A percentile compares a stretch with the other conserved stretches of the same genome.
Evolutionary conservation across 2,113 vertebrate genomes (phyloP).

Genomic region (Raja brachyura): DNA sequence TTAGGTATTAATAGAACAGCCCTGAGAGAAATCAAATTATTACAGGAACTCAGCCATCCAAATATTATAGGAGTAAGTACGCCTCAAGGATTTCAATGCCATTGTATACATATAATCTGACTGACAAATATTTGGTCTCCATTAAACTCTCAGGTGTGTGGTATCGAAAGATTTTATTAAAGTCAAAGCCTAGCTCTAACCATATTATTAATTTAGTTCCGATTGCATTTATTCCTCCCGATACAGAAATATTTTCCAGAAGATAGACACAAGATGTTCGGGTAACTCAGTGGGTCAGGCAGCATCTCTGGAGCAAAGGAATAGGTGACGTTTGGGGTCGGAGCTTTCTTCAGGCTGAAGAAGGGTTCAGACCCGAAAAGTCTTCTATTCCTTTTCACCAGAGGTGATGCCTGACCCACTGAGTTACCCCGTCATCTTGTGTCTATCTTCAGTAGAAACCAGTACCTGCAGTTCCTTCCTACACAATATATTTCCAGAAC

Average conservation of each 20-base stretch:
- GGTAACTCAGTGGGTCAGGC: no score
- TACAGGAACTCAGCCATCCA: slow-evolving; percentile 88
- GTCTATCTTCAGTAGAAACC: no score
- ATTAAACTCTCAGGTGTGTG: not conserved
- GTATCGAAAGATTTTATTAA: not conserved
- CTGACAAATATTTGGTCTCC: not conserved
- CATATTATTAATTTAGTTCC: not conserved
- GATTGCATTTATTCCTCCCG: not conserved
- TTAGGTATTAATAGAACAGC: slow-evolving; percentile 96
- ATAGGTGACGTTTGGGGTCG: no score
- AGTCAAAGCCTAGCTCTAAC: not conserved
- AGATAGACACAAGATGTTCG: not conserved
- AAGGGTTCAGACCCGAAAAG: no score
- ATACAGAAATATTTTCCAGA: not conserved
- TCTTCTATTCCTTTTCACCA: no score
- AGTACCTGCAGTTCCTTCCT: no score
- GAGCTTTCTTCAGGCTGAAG: no score
- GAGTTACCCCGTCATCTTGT: no score
- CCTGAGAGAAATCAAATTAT: slow-evolving; percentile 89
- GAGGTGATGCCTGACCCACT: no score
- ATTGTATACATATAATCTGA: not conserved
- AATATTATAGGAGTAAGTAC: slow-evolving; percentile 94
- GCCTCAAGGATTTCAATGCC: slow-evolving; percentile 12
- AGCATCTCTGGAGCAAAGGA: no score
- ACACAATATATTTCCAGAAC: no score